phyloP scores from a whole-genome alignment of 2,797 vertebrate species.

The Dromococcyx pavoninus region DNA sequence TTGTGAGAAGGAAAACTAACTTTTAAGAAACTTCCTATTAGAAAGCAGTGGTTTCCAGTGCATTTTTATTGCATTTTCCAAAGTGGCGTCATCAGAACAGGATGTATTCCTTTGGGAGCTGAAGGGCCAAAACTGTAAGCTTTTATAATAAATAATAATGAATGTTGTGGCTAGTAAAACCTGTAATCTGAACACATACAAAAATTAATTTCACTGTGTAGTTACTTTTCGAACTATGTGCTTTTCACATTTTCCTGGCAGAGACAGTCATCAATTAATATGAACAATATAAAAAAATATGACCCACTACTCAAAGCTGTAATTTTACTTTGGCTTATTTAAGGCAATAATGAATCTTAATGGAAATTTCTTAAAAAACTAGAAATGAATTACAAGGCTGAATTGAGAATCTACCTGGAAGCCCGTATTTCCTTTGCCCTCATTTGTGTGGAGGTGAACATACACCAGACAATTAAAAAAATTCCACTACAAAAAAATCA shows the following conservation, averaged over 20 bases:
- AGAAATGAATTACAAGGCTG: neutral
- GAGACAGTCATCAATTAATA: slow-evolving; percentile 57
- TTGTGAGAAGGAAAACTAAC: slow-evolving; percentile 47
- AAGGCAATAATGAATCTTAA: slow-evolving; percentile 19
- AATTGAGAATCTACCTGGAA: neutral
- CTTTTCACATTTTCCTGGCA: slow-evolving; percentile 70
- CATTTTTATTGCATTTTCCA: slow-evolving; percentile 70
- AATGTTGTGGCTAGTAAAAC: slow-evolving; percentile 68
- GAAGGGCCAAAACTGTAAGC: slow-evolving; percentile 45
- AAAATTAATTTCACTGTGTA: slow-evolving; percentile 60
- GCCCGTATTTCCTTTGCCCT: neutral
- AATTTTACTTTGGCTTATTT: slow-evolving; percentile 30
- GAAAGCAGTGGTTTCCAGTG: slow-evolving; percentile 54
- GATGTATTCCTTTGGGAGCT: slow-evolving; percentile 26
- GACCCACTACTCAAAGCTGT: neutral
- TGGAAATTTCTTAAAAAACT: slow-evolving; percentile 16
- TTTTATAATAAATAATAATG: slow-evolving; percentile 67
- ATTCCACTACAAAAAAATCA: neutral
- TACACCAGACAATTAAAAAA: neutral
- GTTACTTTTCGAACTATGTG: slow-evolving; percentile 53
- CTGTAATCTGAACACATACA: slow-evolving; percentile 28
- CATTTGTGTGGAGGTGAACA: neutral
- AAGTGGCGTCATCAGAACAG: slow-evolving; percentile 47
- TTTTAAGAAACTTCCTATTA: slow-evolving; percentile 67
- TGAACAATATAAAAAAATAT: slow-evolving; percentile 48